Evolutionary conservation across 2,888 invertebrate species (phyloP).

Genomic region (Desoria tigrina): DNA sequence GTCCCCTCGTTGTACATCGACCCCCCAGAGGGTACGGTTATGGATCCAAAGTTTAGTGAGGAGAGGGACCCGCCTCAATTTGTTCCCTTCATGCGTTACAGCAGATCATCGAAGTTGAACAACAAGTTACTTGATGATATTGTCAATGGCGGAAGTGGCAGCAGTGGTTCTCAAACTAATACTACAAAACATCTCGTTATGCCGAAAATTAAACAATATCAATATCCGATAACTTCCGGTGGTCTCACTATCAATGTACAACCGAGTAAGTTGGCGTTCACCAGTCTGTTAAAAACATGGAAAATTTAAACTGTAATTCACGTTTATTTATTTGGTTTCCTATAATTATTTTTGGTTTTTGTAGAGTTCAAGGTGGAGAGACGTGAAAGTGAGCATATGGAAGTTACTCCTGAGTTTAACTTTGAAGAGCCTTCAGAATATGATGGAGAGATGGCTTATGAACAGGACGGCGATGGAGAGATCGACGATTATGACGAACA

Average conservation of each 20-base stretch:
- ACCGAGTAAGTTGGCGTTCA: no score
- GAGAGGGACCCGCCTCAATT: slow-evolving; percentile 9
- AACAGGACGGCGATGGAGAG: background rate
- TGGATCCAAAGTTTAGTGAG: slow-evolving; percentile 26
- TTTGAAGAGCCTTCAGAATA: slow-evolving; percentile 5
- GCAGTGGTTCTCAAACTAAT: background rate
- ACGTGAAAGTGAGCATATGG: background rate
- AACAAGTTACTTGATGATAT: no score
- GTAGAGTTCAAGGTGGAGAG: background rate
- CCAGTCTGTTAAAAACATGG: no score
- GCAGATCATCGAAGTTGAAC: no score
- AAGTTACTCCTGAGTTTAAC: background rate
- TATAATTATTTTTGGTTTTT: background rate
- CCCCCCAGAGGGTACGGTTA: slow-evolving; percentile 30
- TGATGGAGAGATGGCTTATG: slow-evolving; percentile 2
- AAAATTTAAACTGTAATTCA: no score
- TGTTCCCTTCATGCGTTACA: slow-evolving; percentile 17
- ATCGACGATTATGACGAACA: background rate
- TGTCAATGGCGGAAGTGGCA: background rate
- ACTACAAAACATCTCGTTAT: no score
- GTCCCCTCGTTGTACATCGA: slow-evolving; percentile 31
- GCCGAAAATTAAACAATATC: no score
- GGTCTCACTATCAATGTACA: no score
- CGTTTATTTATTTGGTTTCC: no score
- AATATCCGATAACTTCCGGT: no score